A percentile compares a stretch with the other conserved stretches of the same genome.
Conservation (phyloP, 2,888 invertebrate species). For the Alloscopus bannaensis region DNA sequence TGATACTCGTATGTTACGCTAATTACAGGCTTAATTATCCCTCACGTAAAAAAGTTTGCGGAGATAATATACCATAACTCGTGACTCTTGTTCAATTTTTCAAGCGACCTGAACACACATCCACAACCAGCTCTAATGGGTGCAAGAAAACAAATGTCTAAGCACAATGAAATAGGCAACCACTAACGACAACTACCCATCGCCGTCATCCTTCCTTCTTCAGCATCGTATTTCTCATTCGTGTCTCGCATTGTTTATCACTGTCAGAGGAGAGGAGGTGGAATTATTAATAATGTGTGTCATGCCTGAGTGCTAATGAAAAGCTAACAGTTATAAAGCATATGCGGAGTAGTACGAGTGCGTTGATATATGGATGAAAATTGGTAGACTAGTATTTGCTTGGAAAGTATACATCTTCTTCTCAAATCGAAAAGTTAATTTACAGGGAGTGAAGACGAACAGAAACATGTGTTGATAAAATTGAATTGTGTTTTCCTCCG, state of each 20-base stretch:
- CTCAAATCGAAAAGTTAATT: conserved; percentile 26
- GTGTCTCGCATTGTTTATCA: conserved; percentile 54
- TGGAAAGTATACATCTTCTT: conserved; percentile 34
- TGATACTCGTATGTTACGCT: conserved; percentile 45
- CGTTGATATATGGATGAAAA: not conserved
- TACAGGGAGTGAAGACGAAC: no score
- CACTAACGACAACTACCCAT: no score
- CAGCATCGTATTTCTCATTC: not conserved
- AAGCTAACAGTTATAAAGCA: conserved; percentile 45
- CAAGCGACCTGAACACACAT: no score
- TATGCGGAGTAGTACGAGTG: conserved; percentile 19
- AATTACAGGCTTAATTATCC: conserved; percentile 55
- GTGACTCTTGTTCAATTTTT: no score
- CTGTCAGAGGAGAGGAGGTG: conserved; percentile 48
- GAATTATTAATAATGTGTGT: conserved; percentile 58
- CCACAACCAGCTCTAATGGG: no score
- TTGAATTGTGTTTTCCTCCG: no score
- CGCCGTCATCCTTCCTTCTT: no score
- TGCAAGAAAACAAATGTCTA: no score
- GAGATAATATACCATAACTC: conserved; percentile 9
- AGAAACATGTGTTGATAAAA: no score
- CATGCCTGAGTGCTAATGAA: conserved; percentile 54
- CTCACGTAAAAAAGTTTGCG: conserved; percentile 6
- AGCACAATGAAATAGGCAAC: no score
- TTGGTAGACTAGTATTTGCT: not conserved